phyloP scores from a whole-genome alignment of 2,113 vertebrate species.

The Dipodomys stephensi region DNA sequence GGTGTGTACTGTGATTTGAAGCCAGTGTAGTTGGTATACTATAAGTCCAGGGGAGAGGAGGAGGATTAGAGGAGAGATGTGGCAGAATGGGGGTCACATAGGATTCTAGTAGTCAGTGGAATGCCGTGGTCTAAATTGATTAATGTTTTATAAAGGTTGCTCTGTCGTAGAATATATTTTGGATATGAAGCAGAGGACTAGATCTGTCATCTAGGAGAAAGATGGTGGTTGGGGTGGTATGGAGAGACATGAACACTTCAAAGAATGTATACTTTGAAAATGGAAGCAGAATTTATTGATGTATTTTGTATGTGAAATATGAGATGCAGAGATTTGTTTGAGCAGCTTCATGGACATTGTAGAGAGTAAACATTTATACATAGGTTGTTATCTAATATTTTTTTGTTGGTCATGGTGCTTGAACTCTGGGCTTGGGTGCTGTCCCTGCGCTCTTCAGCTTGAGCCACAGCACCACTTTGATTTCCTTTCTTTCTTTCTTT shows the following conservation, averaged over 20 bases:
- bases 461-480: no score
- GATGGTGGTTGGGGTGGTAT: neutral
- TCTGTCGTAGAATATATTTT: constrained; percentile 6
- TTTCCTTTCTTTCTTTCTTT: no score
- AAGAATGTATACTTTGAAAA: constrained; percentile 14
- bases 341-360: neutral
- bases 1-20: neutral
- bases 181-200: neutral
- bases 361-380: constrained; percentile 29
- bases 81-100: neutral
- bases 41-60: neutral
- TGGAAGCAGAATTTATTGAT: neutral
- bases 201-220: neutral
- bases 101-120: neutral
- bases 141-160: neutral
- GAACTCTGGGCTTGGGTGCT: no score
- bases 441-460: no score
- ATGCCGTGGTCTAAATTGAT: neutral
- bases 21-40: neutral
- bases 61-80: neutral
- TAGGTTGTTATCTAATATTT: neutral
- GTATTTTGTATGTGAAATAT: constrained; percentile 1
- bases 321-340: neutral
- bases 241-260: neutral
- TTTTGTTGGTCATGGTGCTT: no score